These are phyloP conservation scores for Hystrix cristata DNA, from an alignment of 2,113 vertebrate genomes.

Conservation along the genomic window DNA sequence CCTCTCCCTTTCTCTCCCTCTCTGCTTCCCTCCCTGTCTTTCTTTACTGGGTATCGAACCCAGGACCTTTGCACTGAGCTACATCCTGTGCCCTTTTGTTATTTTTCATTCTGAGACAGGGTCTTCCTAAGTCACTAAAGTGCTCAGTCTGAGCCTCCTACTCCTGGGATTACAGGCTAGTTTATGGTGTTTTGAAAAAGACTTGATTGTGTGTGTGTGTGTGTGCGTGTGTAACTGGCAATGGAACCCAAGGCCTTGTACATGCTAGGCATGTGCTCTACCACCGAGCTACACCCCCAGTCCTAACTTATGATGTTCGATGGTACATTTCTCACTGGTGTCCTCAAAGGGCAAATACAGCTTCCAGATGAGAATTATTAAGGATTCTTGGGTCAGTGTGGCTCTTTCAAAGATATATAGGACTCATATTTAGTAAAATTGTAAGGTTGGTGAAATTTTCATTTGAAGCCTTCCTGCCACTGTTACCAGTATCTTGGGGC, in stretches of 20 bases:
- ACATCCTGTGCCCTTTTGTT: background rate
- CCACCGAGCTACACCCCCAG: background rate
- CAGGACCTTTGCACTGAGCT: background rate
- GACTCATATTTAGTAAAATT: background rate
- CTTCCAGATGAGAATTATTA: conserved; percentile 41
- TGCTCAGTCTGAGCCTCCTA: background rate
- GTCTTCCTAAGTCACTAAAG: background rate
- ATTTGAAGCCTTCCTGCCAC: background rate
- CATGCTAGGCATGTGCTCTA: background rate
- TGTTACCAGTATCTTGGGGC: background rate
- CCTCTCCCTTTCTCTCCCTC: background rate
- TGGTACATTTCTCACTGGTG: background rate
- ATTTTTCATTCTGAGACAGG: background rate
- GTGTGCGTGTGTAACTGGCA: too few species aligned
- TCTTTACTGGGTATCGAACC: background rate
- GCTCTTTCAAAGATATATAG: background rate
- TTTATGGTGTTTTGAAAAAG: background rate
- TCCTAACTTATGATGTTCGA: conserved; percentile 38
- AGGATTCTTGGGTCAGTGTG: background rate
- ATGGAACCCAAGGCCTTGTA: background rate
- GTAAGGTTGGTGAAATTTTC: background rate
- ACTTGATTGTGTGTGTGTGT: background rate
- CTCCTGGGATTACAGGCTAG: background rate
- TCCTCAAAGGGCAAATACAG: background rate
- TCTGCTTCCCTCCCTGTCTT: background rate